Base-by-base conservation (phyloP, 1,140 invertebrate species). In the Drosophila tropicalis region DNA sequence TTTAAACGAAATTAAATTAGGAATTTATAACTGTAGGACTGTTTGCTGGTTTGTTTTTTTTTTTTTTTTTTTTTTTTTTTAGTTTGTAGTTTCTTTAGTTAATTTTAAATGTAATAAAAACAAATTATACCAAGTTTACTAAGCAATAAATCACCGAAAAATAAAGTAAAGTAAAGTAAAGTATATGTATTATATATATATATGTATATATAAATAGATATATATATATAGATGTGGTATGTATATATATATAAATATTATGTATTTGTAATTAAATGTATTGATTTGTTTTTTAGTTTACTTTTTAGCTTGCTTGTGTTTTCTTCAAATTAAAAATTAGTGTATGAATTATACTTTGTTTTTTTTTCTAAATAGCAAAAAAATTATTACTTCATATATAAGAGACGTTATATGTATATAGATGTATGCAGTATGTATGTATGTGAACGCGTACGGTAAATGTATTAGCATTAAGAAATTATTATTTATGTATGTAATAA, bases 101-200 rank as follows among this genome's bases (percentile, higher is more conserved):
- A 51, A 51, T 22, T 51, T 51, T 51, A 51, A 22, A 51, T 51
- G 44, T 51, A 51, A 51, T 51, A 51, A 82, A 62, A 87, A 83
- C 71, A 87, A 87, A 87, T 87, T 87, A 87, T 72, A 83, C 75
- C 72, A 83, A 70, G 70, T 83, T 71, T 76, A 89, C 84, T 87
- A 89, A 89, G 80, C 80, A 89, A 84, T 89, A 89, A 89, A 89
- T 89, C 84, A 89, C 84, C 84, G 84, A 89, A 89, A 86, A 87
- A 86, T 75, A 75, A 76, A 36, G 56, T 79, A 80, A 73, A 76
- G 77, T 79, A 79, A 78, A 81, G 79, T 86, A 76, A 78, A 78
- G 72, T 87, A 83, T 67, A 77, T 70, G 69, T 85, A 86, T 82
- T 84, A 77, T 84, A 77, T 73, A 68, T 83, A 76, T 76, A 68